Percentiles rank a stretch among this genome's conserved stretches.
These are phyloP conservation scores for Acleris laterana DNA, from an alignment of 2,888 invertebrate genomes.

Conservation along the genomic window DNA sequence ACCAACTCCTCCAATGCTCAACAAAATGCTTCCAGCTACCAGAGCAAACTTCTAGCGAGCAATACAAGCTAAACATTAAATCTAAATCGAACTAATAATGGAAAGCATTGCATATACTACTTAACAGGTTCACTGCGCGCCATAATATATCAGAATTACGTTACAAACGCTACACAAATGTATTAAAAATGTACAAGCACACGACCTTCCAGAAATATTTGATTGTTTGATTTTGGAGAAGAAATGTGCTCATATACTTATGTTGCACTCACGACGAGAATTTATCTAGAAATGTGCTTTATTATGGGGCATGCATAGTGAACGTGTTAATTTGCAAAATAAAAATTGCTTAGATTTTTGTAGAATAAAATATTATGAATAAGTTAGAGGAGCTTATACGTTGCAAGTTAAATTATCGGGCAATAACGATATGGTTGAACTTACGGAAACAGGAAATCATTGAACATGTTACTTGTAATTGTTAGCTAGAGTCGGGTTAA, in stretches of 20 bases:
- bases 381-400: not conserved
- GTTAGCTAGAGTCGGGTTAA: not conserved
- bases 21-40: slow-evolving; percentile 58
- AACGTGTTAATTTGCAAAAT: too few species aligned
- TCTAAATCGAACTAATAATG: slow-evolving; percentile 62
- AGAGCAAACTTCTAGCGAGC: slow-evolving; percentile 57
- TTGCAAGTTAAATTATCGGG: not conserved
- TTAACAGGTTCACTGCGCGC: slow-evolving; percentile 48
- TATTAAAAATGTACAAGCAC: too few species aligned
- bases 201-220: too few species aligned
- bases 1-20: slow-evolving; percentile 76
- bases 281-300: slow-evolving; percentile 25
- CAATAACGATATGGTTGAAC: not conserved
- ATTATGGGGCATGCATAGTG: not conserved
- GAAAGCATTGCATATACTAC: slow-evolving; percentile 71
- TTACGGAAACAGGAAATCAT: not conserved
- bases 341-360: too few species aligned
- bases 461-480: not conserved
- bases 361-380: too few species aligned
- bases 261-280: too few species aligned
- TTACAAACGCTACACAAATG: too few species aligned
- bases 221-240: too few species aligned
- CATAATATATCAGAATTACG: slow-evolving; percentile 47
- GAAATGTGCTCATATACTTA: too few species aligned
- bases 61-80: slow-evolving; percentile 59